Percentiles rank a stretch among this genome's conserved stretches.
phyloP scores from a whole-genome alignment of 2,113 vertebrate species.

The Chloropsis cyanopogon region DNA sequence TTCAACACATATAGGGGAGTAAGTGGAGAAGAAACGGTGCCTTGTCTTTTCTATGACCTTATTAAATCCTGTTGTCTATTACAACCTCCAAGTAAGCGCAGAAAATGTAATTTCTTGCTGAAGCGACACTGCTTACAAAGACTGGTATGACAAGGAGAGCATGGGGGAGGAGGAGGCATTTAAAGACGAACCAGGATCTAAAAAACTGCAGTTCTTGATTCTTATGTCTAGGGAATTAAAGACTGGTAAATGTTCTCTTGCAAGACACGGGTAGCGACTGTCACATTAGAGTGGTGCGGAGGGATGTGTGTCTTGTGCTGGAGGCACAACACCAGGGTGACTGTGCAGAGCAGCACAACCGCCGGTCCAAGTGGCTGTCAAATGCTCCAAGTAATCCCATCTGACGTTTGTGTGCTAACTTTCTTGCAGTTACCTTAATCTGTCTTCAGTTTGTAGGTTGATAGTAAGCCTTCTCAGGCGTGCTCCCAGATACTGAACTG shows the following conservation, averaged over 20 bases:
- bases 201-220: not conserved
- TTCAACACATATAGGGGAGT: not conserved
- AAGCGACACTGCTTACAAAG: not conserved
- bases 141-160: not conserved
- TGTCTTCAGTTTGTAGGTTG: not conserved
- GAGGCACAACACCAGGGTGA: not conserved
- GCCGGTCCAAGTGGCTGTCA: not conserved
- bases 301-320: not conserved
- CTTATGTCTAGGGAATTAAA: not conserved
- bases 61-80: not conserved
- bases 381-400: not conserved
- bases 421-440: not conserved
- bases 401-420: not conserved
- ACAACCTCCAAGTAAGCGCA: not conserved
- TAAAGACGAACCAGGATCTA: not conserved
- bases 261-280: not conserved
- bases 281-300: not conserved
- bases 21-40: not conserved
- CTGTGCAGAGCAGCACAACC: not conserved
- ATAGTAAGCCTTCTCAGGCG: not conserved
- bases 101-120: not conserved
- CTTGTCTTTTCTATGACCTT: not conserved
- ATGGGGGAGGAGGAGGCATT: not conserved
- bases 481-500: not conserved
- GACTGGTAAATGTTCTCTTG: not conserved